These are phyloP conservation scores for Acanthacorydalis orientalis DNA, from an alignment of 2,888 invertebrate genomes.

Conservation along the genomic window DNA sequence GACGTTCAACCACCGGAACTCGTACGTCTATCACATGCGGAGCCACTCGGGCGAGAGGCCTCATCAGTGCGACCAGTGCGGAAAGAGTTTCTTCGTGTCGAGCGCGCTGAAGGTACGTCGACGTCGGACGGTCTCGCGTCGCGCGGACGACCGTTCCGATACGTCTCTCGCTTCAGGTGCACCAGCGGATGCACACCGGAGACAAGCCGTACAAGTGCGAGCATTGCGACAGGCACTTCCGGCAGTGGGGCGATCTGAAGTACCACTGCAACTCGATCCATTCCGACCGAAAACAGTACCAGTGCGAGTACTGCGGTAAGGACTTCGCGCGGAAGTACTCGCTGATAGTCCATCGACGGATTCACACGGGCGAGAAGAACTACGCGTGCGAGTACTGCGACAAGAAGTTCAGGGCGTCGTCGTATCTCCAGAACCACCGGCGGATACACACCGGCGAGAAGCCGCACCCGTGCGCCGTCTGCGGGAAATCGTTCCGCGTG, in stretches of 20 bases:
- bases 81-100: conserved; percentile 67
- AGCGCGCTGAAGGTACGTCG: conserved; percentile 55
- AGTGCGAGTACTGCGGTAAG: conserved; percentile 79
- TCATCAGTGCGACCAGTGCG: conserved; percentile 63
- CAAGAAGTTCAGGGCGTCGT: conserved; percentile 72
- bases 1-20: conserved; percentile 66
- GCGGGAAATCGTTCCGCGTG: conserved; percentile 68
- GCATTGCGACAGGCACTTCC: conserved; percentile 58
- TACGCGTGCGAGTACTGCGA: conserved; percentile 73
- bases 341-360: conserved; percentile 65
- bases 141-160: background rate
- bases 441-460: conserved; percentile 72
- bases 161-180: conserved; percentile 32
- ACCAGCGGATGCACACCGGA: conserved; percentile 66
- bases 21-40: conserved; percentile 65
- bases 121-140: background rate
- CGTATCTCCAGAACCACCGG: conserved; percentile 69
- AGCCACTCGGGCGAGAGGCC: conserved; percentile 64
- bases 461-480: conserved; percentile 56
- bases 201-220: conserved; percentile 73
- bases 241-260: conserved; percentile 79
- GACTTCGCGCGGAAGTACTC: conserved; percentile 80
- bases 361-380: conserved; percentile 75
- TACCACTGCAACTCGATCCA: conserved; percentile 74
- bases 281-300: conserved; percentile 63